Evolutionary conservation across 2,797 vertebrate genomes (phyloP).

Genomic region (Sarcophilus harrisii): DNA sequence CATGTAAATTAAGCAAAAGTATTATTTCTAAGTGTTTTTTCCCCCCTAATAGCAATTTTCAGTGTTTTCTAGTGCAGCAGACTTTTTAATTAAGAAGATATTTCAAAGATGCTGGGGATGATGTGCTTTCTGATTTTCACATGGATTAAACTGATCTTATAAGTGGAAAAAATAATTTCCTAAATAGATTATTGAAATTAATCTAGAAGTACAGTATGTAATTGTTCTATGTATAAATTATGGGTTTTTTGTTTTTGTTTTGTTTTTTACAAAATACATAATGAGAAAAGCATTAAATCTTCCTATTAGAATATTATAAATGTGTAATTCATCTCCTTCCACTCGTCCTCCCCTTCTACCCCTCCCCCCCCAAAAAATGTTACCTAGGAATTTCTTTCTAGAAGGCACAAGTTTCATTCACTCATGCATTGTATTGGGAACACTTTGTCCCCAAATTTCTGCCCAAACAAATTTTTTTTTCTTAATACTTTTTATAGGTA

Average conservation of each 20-base stretch:
- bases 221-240: slow-evolving; percentile 51
- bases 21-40: slow-evolving; percentile 45
- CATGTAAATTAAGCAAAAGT: slow-evolving; percentile 39
- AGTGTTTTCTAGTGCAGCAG: slow-evolving; percentile 53
- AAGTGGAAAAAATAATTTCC: slow-evolving; percentile 46
- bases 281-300: slow-evolving; percentile 43
- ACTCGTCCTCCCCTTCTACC: neutral
- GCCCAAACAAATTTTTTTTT: slow-evolving; percentile 39
- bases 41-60: slow-evolving; percentile 33
- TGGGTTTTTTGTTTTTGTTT: neutral
- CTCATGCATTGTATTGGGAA: slow-evolving; percentile 52
- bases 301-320: slow-evolving; percentile 56
- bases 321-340: slow-evolving; percentile 16
- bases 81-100: slow-evolving; percentile 55
- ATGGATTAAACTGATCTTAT: slow-evolving; percentile 67
- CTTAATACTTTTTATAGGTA: neutral
- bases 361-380: neutral
- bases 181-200: slow-evolving; percentile 53
- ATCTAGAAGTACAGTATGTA: slow-evolving; percentile 26
- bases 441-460: slow-evolving; percentile 38
- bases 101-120: slow-evolving; percentile 56
- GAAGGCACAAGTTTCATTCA: slow-evolving; percentile 19
- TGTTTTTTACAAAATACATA: slow-evolving; percentile 43
- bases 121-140: slow-evolving; percentile 62
- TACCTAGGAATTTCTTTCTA: neutral